Percentiles rank a stretch among this genome's conserved stretches.
These are phyloP conservation scores for Eulemur rubriventer DNA, from an alignment of 2,797 vertebrate species.

Conservation along the genomic window DNA sequence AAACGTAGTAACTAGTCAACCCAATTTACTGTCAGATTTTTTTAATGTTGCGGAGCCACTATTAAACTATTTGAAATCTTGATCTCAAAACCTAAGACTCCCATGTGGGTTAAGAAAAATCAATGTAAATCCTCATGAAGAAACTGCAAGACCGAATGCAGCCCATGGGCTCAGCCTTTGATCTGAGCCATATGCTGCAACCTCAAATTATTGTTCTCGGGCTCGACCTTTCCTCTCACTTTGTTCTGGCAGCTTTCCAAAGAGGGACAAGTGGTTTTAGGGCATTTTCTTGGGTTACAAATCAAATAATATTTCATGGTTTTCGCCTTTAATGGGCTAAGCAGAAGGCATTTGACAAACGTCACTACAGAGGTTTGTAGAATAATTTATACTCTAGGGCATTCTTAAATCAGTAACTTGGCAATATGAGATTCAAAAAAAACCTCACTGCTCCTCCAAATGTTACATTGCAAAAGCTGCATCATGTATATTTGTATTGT, in stretches of 20 bases:
- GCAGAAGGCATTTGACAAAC: constrained; percentile 71
- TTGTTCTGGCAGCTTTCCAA: constrained; percentile 67
- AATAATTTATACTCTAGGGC: constrained; percentile 79
- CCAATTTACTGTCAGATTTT: constrained; percentile 70
- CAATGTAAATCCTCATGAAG: constrained; percentile 35
- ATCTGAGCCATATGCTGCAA: neutral
- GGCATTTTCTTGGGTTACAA: constrained; percentile 70
- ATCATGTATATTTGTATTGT: neutral
- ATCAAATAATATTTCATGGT: constrained; percentile 74
- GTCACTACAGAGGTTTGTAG: constrained; percentile 54
- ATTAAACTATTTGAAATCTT: constrained; percentile 40
- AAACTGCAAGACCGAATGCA: neutral
- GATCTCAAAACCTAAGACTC: constrained; percentile 27
- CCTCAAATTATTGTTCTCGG: constrained; percentile 47
- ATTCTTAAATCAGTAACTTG: constrained; percentile 68
- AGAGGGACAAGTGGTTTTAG: constrained; percentile 69
- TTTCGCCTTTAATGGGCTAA: constrained; percentile 74
- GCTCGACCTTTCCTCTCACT: constrained; percentile 29
- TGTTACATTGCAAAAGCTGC: constrained; percentile 20
- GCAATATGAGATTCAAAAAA: constrained; percentile 21
- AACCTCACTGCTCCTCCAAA: neutral
- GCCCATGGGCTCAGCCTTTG: constrained; percentile 24
- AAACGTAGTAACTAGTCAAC: neutral
- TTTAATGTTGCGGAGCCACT: neutral
- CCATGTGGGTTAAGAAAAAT: constrained; percentile 40